These are phyloP conservation scores for Ceyx erithaca DNA, from an alignment of 2,797 vertebrate genomes.

Conservation along the genomic window DNA sequence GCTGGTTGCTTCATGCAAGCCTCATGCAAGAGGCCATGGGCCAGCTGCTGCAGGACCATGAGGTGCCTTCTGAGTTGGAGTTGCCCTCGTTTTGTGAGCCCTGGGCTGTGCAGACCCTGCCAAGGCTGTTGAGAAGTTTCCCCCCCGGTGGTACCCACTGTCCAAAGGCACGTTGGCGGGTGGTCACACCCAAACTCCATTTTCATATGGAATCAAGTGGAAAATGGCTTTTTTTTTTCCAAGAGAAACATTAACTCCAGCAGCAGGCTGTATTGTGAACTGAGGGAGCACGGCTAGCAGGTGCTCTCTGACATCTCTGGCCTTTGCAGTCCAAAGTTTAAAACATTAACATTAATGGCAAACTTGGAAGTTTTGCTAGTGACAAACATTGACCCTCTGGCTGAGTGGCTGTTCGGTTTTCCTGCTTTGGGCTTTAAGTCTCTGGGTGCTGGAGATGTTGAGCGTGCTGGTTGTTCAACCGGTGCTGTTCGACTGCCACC, in stretches of 20 bases:
- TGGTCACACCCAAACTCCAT: not conserved
- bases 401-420: not conserved
- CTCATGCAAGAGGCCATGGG: too few species aligned
- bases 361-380: not conserved
- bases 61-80: too few species aligned
- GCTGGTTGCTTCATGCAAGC: too few species aligned
- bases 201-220: not conserved
- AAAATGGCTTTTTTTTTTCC: not conserved
- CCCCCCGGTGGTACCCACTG: not conserved
- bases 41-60: too few species aligned
- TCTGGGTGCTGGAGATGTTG: accelerated
- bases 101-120: too few species aligned
- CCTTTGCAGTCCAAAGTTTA: not conserved
- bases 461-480: not conserved
- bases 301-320: not conserved
- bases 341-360: not conserved
- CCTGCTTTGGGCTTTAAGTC: accelerated
- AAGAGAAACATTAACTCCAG: not conserved
- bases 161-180: not conserved
- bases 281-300: not conserved
- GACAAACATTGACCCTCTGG: not conserved
- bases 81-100: too few species aligned
- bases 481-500: not conserved
- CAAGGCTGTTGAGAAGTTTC: not conserved
- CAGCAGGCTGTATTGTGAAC: not conserved